A percentile compares a stretch with the other conserved stretches of the same genome.
phyloP scores from a whole-genome alignment of 2,888 invertebrate genomes.

The Cheilosia urbana region DNA sequence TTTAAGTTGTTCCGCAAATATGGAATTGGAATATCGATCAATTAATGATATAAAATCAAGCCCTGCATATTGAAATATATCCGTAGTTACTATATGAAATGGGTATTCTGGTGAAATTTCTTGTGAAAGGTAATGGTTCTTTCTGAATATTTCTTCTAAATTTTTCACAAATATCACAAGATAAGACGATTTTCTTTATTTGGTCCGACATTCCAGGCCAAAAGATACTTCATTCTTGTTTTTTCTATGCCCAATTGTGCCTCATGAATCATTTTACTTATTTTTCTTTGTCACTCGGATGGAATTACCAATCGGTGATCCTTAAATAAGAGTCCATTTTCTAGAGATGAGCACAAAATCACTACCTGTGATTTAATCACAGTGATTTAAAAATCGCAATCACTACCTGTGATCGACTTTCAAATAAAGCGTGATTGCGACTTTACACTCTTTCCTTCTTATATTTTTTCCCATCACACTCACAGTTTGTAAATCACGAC shows the following conservation, averaged over 20 bases:
- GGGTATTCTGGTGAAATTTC: constrained; percentile 68
- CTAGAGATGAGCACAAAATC: no score
- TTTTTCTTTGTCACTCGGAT: no score
- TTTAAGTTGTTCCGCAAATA: constrained; percentile 40
- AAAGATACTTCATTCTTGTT: neutral
- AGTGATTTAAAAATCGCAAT: no score
- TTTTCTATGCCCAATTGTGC: neutral
- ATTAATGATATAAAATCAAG: constrained; percentile 24
- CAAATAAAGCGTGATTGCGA: no score
- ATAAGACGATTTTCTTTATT: constrained; percentile 74
- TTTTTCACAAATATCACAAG: constrained; percentile 65
- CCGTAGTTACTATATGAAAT: constrained; percentile 65
- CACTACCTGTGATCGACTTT: no score
- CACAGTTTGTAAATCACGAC: no score
- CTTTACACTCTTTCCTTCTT: no score
- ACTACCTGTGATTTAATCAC: no score
- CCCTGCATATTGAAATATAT: constrained; percentile 73
- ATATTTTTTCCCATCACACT: no score
- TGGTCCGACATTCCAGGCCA: constrained; percentile 74
- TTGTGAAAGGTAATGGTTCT: constrained; percentile 72
- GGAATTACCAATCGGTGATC: no score
- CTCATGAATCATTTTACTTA: no score
- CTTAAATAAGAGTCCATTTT: no score
- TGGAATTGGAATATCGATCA: constrained; percentile 55
- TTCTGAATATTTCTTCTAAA: constrained; percentile 65